Evolutionary conservation across 2,797 vertebrate species (phyloP).

Genomic region (Phrynocephalus guinanensis): DNA sequence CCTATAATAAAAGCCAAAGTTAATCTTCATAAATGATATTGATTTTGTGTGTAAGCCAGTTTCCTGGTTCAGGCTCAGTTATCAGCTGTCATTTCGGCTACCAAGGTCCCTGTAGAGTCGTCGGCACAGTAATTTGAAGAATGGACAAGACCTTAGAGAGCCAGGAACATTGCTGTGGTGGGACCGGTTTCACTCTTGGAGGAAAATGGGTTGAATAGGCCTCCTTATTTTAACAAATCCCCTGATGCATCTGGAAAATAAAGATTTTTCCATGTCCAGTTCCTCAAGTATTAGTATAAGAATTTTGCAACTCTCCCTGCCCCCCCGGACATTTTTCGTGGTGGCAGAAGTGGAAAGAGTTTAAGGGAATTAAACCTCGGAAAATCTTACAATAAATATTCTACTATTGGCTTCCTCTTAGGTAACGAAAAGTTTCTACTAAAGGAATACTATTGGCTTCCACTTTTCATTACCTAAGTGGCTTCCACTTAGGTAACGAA

Average conservation of each 20-base stretch:
- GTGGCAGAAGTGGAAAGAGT: neutral
- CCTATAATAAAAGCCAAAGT: conserved; percentile 51
- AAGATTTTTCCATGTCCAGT: conserved; percentile 46
- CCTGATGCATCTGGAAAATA: conserved; percentile 53
- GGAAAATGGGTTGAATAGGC: conserved; percentile 27
- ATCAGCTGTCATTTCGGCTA: conserved; percentile 58
- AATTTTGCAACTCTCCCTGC: neutral
- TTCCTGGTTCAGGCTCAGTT: conserved; percentile 56
- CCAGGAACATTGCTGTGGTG: conserved; percentile 60
- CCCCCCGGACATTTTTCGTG: too few relatives aligned
- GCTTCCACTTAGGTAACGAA: neutral
- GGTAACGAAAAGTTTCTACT: too few relatives aligned
- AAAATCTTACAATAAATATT: neutral
- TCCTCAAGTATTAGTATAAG: neutral
- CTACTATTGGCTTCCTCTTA: neutral
- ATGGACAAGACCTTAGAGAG: conserved; percentile 47
- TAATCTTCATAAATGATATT: conserved; percentile 63
- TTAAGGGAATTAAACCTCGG: neutral
- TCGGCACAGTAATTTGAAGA: conserved; percentile 56
- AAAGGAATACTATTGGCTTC: neutral
- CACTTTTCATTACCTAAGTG: neutral
- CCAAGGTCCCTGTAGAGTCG: conserved; percentile 45
- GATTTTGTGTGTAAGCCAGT: conserved; percentile 65
- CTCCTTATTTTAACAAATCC: conserved; percentile 65
- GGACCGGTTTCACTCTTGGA: conserved; percentile 61